phyloP scores from a whole-genome alignment of 2,113 vertebrate genomes.

The Athene cunicularia region DNA sequence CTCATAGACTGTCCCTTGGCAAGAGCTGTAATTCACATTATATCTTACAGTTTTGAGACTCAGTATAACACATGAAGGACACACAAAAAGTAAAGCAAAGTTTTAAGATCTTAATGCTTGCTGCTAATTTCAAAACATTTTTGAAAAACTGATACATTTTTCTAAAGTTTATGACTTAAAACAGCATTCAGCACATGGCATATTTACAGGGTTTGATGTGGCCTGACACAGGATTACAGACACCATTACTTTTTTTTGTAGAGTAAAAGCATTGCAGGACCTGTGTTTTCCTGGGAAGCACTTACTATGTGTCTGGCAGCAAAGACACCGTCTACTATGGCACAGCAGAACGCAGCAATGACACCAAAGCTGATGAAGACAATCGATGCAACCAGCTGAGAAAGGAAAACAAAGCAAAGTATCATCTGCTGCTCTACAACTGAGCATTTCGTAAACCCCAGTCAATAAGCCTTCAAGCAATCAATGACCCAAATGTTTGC shows the following conservation, averaged over 20 bases:
- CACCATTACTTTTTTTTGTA: background rate
- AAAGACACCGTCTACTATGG: conserved; percentile 97
- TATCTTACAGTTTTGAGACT: background rate
- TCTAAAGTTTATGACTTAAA: background rate
- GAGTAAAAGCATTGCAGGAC: background rate
- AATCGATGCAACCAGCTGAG: conserved; percentile 95
- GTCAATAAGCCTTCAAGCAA: background rate
- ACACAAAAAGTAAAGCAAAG: background rate
- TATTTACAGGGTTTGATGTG: background rate
- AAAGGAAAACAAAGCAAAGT: conserved; percentile 47
- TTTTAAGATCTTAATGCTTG: background rate
- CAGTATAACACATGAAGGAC: background rate
- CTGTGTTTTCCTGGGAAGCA: conserved; percentile 57
- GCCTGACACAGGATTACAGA: rapidly evolving
- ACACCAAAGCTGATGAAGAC: conserved; percentile 99
- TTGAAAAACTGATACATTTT: background rate
- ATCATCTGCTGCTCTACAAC: background rate
- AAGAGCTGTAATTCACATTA: background rate
- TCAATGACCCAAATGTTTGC: background rate
- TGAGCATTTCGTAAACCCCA: background rate
- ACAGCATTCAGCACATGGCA: background rate
- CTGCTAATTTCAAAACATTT: background rate
- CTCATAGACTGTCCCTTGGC: background rate
- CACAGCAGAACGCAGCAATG: conserved; percentile 97
- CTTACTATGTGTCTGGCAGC: conserved; percentile 97